Evolutionary conservation across 2,888 invertebrate genomes (phyloP), one percentile per base, ranked within the genome.

Genomic region (Gnatocerus cornutus): DNA sequence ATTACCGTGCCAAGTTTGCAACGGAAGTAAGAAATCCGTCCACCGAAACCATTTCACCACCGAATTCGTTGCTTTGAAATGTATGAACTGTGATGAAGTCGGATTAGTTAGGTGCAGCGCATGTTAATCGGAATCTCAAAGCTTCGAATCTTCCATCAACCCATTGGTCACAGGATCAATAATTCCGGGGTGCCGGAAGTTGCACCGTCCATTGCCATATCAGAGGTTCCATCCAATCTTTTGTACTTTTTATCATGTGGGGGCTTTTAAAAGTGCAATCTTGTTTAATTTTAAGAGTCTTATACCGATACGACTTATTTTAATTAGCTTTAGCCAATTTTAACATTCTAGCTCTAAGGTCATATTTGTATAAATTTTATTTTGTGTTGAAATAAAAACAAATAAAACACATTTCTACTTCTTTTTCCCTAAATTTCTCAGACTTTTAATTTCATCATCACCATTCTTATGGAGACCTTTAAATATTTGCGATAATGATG

Each of bases 41-140:
- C 95, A 96, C 83, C 89, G 97, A 77, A 97, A 97, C 87, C 93
- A 96, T 83, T 98, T 97, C 86, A 97, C 97, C 0, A 92, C 95
- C 37, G 96, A 97, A 86, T 95, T 97, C 83, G 93, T 96, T 71
- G 96, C 97, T 13, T 89, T 98, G 78, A 95, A 95, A 81, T 97
- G 97, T 85, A 96, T 96, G 93, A 94, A 94, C 84, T 97, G 97
- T 85, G 97, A 98, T 83, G 97, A 97, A 85, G 96, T 96, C 65
- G 98, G 98, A 50, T 89, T 98, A 53, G 93, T 97, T 41, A 90
- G 92, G 78, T 98, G 98, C 85, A 92, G 92, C 78, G 89, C 91
- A 73, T 98, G 98, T 86, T 93, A 84, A 85, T 61, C 50, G 43
- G 41, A 66, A 37, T 45, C 13, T 21, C 50, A 53, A 30, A 64